Evolutionary conservation across 2,797 vertebrate species (phyloP).

Genomic region (Hyperoplus immaculatus): DNA sequence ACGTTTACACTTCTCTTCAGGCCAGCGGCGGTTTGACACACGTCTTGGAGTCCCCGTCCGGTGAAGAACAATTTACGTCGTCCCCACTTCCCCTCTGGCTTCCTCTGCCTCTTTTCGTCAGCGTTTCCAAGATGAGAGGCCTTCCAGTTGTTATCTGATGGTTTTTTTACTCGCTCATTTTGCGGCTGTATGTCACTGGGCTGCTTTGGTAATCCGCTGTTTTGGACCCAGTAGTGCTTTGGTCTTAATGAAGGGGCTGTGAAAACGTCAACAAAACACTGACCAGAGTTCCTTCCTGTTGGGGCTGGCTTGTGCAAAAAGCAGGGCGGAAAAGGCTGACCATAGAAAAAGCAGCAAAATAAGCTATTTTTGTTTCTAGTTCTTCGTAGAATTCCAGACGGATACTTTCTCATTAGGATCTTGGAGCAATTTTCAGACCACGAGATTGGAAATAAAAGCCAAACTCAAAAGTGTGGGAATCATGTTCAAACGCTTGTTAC

Average conservation of each 20-base stretch:
- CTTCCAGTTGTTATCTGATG: conserved; percentile 34
- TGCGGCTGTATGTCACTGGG: conserved; percentile 11
- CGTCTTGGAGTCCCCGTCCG: conserved; percentile 27
- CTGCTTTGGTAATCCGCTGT: conserved; percentile 40
- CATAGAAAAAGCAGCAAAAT: neutral
- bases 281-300: conserved; percentile 49
- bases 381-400: conserved; percentile 10
- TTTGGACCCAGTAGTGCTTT: conserved; percentile 23
- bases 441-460: conserved; percentile 6
- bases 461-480: conserved; percentile 40
- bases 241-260: conserved; percentile 36
- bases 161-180: conserved; percentile 35
- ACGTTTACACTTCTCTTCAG: conserved; percentile 55
- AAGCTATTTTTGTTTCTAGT: conserved; percentile 1
- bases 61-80: conserved; percentile 34
- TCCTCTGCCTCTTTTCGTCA: conserved; percentile 17
- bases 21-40: conserved; percentile 39
- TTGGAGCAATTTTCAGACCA: conserved; percentile 1
- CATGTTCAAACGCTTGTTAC: conserved; percentile 1
- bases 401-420: conserved; percentile 6
- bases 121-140: conserved; percentile 13
- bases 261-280: conserved; percentile 54
- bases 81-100: conserved; percentile 15
- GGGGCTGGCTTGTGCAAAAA: neutral
- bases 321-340: conserved; percentile 21